Percentiles rank a stretch among this genome's conserved stretches.
phyloP scores from a whole-genome alignment of 2,797 vertebrate genomes.

The Gymnothorax javanicus region DNA sequence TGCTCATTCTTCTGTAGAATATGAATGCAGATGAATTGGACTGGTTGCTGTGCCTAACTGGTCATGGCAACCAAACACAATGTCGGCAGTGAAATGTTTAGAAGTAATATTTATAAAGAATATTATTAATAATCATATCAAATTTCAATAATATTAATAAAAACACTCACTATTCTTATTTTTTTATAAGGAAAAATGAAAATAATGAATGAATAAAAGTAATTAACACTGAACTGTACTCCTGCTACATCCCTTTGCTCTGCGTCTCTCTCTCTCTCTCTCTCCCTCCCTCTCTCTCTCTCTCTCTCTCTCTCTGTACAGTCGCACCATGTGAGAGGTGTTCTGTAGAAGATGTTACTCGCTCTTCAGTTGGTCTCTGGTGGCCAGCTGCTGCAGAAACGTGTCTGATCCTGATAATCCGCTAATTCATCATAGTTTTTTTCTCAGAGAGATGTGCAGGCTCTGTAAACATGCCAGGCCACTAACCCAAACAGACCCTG shows the following conservation, averaged over 20 bases:
- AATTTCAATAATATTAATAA: too few relatives aligned
- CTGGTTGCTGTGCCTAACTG: too few relatives aligned
- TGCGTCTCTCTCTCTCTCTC: not conserved
- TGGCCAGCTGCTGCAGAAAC: slow-evolving; percentile 47
- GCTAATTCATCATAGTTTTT: slow-evolving; percentile 42
- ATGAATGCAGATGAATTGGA: too few relatives aligned
- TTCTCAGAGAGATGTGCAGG: slow-evolving; percentile 34
- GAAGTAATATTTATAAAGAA: too few relatives aligned
- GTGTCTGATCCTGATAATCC: slow-evolving; percentile 51
- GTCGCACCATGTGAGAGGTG: slow-evolving; percentile 22
- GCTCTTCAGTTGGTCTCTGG: slow-evolving; percentile 46
- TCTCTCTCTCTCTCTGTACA: slow-evolving; percentile 9
- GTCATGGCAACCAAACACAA: too few relatives aligned
- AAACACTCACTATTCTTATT: too few relatives aligned
- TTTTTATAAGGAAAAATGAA: too few relatives aligned
- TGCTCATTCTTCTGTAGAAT: too few relatives aligned
- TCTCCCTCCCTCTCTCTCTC: not conserved
- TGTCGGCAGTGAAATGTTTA: too few relatives aligned
- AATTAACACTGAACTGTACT: too few relatives aligned
- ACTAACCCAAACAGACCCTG: slow-evolving; percentile 50
- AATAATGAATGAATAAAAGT: too few relatives aligned
- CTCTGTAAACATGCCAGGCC: slow-evolving; percentile 49
- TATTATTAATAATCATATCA: too few relatives aligned
- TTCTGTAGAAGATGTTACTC: slow-evolving; percentile 22
- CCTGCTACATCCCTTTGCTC: not conserved